Percentiles rank a stretch among this genome's conserved stretches.
phyloP scores from a whole-genome alignment of 1,140 invertebrate genomes.

The Oryzaephilus surinamensis region DNA sequence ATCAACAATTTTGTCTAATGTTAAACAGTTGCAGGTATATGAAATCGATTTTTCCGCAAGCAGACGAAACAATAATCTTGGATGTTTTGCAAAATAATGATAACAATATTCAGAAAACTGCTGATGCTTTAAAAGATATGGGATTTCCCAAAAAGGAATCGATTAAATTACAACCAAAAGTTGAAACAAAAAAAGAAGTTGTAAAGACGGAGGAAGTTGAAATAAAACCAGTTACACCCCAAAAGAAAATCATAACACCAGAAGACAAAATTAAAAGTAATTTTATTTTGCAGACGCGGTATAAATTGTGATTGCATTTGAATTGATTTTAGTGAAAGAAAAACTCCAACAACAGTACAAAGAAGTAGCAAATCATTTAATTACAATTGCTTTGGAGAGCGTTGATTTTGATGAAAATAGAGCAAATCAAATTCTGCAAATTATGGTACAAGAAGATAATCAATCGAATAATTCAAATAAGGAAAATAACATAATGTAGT shows the following conservation, averaged over 20 bases:
- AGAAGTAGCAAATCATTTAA: slow-evolving; percentile 64
- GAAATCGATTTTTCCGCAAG: slow-evolving; percentile 85
- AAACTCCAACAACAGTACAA: slow-evolving; percentile 64
- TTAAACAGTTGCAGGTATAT: slow-evolving; percentile 57
- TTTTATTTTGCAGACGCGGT: not conserved
- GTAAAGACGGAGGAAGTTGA: slow-evolving; percentile 37
- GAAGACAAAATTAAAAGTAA: slow-evolving; percentile 67
- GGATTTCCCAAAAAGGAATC: slow-evolving; percentile 71
- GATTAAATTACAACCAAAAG: slow-evolving; percentile 37
- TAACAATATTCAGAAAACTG: slow-evolving; percentile 79
- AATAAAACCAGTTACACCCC: slow-evolving; percentile 35
- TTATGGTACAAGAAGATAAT: slow-evolving; percentile 52
- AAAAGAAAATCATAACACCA: slow-evolving; percentile 52
- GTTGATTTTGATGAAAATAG: slow-evolving; percentile 71
- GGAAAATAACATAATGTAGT: no score
- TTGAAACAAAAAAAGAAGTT: slow-evolving; percentile 35
- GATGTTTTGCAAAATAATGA: slow-evolving; percentile 74
- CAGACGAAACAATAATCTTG: slow-evolving; percentile 76
- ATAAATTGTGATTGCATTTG: slow-evolving; percentile 15
- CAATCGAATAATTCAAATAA: slow-evolving; percentile 12
- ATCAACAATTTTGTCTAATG: slow-evolving; percentile 5
- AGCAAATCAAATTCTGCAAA: slow-evolving; percentile 63
- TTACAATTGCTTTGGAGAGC: slow-evolving; percentile 76
- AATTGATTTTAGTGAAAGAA: slow-evolving; percentile 59
- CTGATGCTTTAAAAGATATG: slow-evolving; percentile 63